Evolutionary conservation across 2,113 vertebrate genomes (phyloP).

Genomic region (Psammodynastes pulverulentus): DNA sequence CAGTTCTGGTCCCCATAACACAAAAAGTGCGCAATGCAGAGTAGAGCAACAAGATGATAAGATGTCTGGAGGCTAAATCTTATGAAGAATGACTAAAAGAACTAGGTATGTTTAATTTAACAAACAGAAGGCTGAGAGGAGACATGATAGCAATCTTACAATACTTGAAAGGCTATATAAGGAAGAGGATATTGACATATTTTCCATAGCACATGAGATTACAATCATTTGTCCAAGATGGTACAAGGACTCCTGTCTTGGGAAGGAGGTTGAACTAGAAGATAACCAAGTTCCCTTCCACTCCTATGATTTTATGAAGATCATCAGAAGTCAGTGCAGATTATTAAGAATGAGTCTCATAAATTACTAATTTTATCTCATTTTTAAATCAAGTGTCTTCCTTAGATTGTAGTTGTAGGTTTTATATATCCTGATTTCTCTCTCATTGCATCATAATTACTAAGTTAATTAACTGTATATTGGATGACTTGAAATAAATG

Average conservation of each 20-base stretch:
- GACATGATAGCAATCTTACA: neutral
- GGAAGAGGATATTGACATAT: neutral
- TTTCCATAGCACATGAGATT: neutral
- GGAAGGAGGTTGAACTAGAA: neutral
- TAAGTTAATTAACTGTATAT: neutral
- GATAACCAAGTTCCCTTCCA: neutral
- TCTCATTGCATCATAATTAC: neutral
- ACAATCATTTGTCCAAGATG: neutral
- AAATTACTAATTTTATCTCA: neutral
- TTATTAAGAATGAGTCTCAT: neutral
- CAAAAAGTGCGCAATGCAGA: no score
- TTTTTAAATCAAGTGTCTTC: neutral
- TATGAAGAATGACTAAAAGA: neutral
- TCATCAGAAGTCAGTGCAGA: neutral
- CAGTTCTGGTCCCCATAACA: no score
- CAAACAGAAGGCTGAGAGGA: neutral
- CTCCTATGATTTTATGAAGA: neutral
- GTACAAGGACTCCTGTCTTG: neutral
- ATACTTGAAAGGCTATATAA: neutral
- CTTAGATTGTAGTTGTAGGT: neutral
- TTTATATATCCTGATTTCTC: neutral
- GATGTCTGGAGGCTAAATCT: neutral
- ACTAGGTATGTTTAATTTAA: neutral
- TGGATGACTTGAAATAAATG: neutral
- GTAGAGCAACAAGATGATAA: neutral